Conservation (phyloP, 2,797 vertebrate species). For the Tauraco hartlaubi region DNA sequence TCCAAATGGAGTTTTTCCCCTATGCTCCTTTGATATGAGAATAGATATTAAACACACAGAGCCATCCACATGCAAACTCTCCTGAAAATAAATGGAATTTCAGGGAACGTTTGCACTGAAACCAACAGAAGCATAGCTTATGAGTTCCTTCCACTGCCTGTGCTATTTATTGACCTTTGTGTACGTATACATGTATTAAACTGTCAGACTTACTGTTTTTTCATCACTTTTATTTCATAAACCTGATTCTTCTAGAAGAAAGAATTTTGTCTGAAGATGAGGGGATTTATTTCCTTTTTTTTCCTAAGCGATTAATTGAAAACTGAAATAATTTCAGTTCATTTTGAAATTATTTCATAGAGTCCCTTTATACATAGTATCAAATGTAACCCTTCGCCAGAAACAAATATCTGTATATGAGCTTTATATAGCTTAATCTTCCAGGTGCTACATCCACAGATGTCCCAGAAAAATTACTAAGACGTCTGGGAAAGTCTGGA, state of each 20-base stretch:
- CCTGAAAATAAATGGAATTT: background rate
- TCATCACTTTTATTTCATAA: background rate
- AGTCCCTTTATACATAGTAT: background rate
- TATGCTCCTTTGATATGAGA: background rate
- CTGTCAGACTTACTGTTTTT: background rate
- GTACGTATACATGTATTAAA: background rate
- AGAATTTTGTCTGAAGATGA: background rate
- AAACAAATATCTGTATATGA: background rate
- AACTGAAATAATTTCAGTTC: background rate
- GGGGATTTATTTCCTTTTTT: background rate
- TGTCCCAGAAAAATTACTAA: background rate
- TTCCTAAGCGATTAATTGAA: background rate
- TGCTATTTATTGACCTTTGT: slow-evolving; percentile 4
- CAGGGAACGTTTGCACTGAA: background rate
- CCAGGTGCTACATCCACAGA: background rate
- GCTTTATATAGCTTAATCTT: background rate
- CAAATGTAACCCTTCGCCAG: background rate
- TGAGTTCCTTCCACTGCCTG: background rate
- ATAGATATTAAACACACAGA: background rate
- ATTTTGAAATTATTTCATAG: background rate
- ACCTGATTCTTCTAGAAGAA: background rate
- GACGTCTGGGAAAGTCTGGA: background rate
- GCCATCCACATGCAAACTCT: background rate
- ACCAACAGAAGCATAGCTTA: background rate
- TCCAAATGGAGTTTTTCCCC: background rate